Percentiles rank a stretch among this genome's conserved stretches.
phyloP scores from a whole-genome alignment of 23 tunicate species.

The Diplosoma virens region DNA sequence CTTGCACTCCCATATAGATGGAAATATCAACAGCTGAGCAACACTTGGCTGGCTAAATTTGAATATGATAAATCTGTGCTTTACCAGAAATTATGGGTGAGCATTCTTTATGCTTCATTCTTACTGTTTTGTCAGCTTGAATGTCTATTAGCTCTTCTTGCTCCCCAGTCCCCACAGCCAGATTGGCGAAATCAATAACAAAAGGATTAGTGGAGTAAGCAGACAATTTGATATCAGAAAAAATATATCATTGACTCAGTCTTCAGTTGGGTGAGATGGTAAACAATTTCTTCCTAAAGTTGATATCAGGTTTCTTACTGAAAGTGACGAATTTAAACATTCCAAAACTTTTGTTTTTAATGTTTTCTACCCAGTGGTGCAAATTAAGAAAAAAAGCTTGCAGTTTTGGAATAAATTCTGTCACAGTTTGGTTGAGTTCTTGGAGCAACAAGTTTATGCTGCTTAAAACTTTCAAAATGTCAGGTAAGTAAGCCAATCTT shows the following conservation, averaged over 20 bases:
- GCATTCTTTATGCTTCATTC: too few species aligned
- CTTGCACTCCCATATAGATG: too few species aligned
- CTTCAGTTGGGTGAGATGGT: slow-evolving; percentile 5
- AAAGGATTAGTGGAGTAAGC: slow-evolving; percentile 13
- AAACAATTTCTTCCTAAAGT: slow-evolving; percentile 12
- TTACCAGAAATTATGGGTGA: too few species aligned
- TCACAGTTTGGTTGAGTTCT: slow-evolving; percentile 30
- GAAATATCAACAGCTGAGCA: slow-evolving; percentile 19
- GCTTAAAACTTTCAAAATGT: slow-evolving; percentile 28
- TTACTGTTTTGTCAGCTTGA: too few species aligned
- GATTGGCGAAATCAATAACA: neutral
- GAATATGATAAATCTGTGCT: slow-evolving; percentile 11
- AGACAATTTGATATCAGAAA: neutral
- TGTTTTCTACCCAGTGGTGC: slow-evolving; percentile 27
- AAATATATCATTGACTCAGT: slow-evolving; percentile 1
- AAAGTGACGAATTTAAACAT: slow-evolving; percentile 33
- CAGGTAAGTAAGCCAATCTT: slow-evolving; percentile 40
- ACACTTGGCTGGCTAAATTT: slow-evolving; percentile 12
- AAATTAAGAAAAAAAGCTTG: too few species aligned
- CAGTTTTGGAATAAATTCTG: slow-evolving; percentile 1
- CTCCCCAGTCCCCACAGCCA: slow-evolving; percentile 32
- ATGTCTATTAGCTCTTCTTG: too few species aligned
- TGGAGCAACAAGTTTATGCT: slow-evolving; percentile 16
- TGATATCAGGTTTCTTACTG: slow-evolving; percentile 15
- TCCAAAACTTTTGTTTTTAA: slow-evolving; percentile 28